phyloP scores from a whole-genome alignment of 2,888 invertebrate genomes.

The Tetragonula carbonaria region DNA sequence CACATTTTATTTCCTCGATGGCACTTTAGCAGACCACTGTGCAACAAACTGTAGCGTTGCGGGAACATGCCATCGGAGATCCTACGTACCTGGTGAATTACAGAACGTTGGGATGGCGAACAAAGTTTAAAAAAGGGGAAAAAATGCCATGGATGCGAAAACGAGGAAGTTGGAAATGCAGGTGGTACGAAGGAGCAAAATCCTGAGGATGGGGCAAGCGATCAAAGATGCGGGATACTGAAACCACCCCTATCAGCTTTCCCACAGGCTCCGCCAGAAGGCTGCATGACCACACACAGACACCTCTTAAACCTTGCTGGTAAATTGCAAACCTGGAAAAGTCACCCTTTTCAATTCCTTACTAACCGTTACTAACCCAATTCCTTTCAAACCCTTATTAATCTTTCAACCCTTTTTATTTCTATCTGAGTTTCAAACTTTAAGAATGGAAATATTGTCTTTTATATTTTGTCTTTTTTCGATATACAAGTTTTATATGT shows the following conservation, averaged over 20 bases:
- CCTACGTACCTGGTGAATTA: constrained; percentile 20
- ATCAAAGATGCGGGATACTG: constrained; percentile 70
- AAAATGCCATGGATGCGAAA: constrained; percentile 54
- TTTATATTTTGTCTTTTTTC: background rate
- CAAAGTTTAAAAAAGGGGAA: constrained; percentile 57
- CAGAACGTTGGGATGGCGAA: constrained; percentile 89
- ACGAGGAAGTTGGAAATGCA: constrained; percentile 63
- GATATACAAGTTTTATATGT: no score
- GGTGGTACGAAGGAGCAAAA: constrained; percentile 69
- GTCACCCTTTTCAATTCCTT: constrained; percentile 1
- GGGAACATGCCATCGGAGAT: constrained; percentile 57
- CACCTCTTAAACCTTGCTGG: constrained; percentile 83
- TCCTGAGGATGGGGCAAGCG: constrained; percentile 74
- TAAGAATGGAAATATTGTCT: background rate
- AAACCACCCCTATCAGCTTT: constrained; percentile 73
- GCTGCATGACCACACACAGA: constrained; percentile 81
- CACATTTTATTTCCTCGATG: constrained; percentile 76
- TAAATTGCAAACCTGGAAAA: constrained; percentile 27
- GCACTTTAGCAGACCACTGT: constrained; percentile 79
- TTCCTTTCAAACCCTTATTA: background rate
- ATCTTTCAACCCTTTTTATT: no score
- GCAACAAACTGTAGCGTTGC: constrained; percentile 78
- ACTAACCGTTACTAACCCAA: no score
- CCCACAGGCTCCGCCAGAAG: constrained; percentile 80
- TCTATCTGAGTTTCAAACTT: background rate